phyloP scores from a whole-genome alignment of 2,797 vertebrate species.

The Tangara arthus region DNA sequence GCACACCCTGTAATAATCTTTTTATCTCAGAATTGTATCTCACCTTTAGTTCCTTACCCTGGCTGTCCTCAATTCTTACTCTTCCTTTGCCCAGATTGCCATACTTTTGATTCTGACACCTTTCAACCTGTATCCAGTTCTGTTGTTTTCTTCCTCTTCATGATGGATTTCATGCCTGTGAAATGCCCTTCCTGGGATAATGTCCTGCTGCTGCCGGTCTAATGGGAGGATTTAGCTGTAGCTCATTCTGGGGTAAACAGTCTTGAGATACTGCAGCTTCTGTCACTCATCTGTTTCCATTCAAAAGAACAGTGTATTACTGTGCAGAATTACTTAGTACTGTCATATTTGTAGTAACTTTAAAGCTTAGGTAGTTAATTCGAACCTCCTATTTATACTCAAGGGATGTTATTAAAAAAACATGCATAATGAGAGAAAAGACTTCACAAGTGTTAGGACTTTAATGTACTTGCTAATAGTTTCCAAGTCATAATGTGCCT shows the following conservation, averaged over 20 bases:
- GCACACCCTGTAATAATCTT: background rate
- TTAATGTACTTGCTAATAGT: background rate
- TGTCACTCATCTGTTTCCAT: background rate
- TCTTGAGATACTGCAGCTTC: background rate
- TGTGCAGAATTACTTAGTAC: background rate
- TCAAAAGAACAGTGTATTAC: background rate
- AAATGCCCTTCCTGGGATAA: background rate
- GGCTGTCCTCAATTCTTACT: background rate
- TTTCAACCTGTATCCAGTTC: background rate
- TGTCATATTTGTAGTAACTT: background rate
- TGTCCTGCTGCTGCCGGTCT: background rate
- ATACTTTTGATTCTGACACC: background rate
- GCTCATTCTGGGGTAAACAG: background rate
- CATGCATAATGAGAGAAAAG: background rate
- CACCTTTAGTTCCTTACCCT: background rate
- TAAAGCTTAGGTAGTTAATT: background rate
- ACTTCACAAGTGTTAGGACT: background rate
- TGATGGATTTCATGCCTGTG: background rate
- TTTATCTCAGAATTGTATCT: background rate
- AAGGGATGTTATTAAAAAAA: background rate
- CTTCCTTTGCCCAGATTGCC: background rate
- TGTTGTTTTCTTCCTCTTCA: background rate
- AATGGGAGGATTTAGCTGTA: background rate
- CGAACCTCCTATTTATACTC: background rate
- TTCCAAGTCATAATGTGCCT: constrained; percentile 52